Conservation (phyloP, 2,113 vertebrate genomes). For the Apteryx owenii region DNA sequence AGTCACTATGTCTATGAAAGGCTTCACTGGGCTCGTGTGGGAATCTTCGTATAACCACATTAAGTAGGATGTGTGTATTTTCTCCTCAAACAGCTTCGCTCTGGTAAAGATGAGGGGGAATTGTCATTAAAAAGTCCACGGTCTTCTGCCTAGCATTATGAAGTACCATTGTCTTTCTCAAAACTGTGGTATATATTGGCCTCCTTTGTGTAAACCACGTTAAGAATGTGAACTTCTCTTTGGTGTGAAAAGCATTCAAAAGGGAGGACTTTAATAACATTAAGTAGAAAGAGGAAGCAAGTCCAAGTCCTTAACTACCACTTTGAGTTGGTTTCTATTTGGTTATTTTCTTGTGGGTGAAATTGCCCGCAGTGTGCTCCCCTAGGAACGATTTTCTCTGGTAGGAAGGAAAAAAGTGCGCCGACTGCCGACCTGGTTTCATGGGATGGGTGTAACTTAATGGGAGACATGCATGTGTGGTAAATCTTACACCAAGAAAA, state of each 20-base stretch:
- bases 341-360: neutral
- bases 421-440: neutral
- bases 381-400: neutral
- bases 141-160: neutral
- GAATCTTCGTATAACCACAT: neutral
- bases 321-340: neutral
- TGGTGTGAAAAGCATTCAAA: neutral
- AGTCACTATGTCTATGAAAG: neutral
- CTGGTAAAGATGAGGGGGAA: neutral
- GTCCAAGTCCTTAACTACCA: neutral
- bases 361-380: neutral
- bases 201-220: neutral
- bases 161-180: neutral
- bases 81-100: neutral
- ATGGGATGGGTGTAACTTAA: neutral
- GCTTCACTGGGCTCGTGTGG: neutral
- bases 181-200: neutral
- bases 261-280: neutral
- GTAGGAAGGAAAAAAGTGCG: neutral
- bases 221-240: neutral
- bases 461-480: neutral
- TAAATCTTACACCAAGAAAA: neutral
- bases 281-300: neutral
- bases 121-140: neutral
- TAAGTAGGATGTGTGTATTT: neutral